Evolutionary conservation across 2,113 vertebrate species (phyloP), one percentile per base, ranked within the genome.

Genomic region (Corythoichthys haematopterus): DNA sequence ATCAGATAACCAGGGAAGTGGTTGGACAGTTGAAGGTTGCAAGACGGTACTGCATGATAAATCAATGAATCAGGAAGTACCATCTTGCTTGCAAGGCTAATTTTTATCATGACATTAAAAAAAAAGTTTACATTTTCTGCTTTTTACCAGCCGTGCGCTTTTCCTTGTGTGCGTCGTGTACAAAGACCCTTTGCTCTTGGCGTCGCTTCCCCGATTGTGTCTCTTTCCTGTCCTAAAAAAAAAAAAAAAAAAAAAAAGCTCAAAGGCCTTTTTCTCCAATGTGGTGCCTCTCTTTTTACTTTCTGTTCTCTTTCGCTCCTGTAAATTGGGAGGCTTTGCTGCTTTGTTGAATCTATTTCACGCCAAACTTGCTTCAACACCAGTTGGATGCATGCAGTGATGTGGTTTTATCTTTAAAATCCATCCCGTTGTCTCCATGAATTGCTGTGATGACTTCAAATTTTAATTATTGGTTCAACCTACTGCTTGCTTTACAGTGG

Each of bases 71-170:
- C 20, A 28, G 20, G 20, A 28, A 28, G 20, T 28, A 28, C 20
- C 20, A 28, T 28, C 20, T 28, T 28, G 20, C 20, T 28, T 28
- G 20, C 20, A 28, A 28, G 20, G 20, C 20, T 28, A 28, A 84
- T 87, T 85, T 90, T 75, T 86, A 70, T 85, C 60, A 65, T 62
- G 68, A 82, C 79, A 80, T 50, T 66, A 82, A 77, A 82, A 77
- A 84, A 84, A 66, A 87, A 74, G 88, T 91, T 89, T 88, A 91
- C 87, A 90, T 87, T 89, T 88, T 87, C 85, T 86, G 87, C 85
- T 86, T 89, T 86, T 81, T 85, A 80, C 79, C 38, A 37, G 37
- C 37, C 80, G 76, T 64, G 9, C 80, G 71, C 73, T 40, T 60
- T 64, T 68, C 76, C 77, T 79, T 16, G 36, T 77, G 80, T 85